Evolutionary conservation across 2,888 invertebrate genomes (phyloP), one percentile per base, ranked within the genome.

Genomic region (Habrosyne pyritoides): DNA sequence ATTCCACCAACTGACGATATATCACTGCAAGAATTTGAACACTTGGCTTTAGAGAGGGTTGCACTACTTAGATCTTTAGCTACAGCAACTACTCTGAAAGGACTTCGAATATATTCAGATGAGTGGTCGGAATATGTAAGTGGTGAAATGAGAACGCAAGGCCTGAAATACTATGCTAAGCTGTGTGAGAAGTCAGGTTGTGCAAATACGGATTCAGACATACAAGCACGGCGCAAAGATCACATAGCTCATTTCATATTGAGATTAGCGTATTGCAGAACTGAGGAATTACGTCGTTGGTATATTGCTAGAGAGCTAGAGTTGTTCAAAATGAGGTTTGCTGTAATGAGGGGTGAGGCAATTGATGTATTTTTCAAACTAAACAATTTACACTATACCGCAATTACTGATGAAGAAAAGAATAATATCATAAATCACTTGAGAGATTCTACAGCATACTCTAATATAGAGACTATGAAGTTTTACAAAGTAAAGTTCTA

Each of bases 191-290:
- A 93, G 55, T 87, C 89, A 53, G 93, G 89, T 42, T 93, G 89
- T 69, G 88, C 91, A 7, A 93, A 93, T 46, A 90, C 89, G 12
- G 95, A 95, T 60, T 77, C 87, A 1, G 95, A 96, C 74, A 79
- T 95, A 47, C 94, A 95, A 77, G 94, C 94, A 0, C 93, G 97
- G 55, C 93, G 94, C 30, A 94, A 94, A 61, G 99, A 99, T 86
- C 96, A 97, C 74, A 94, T 99, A 53, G 98, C 99, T 0, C 99
- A 99, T 84, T 99, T 97, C 82, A 97, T 99, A 70, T 91, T 99
- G 2, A 94, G 99, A 55, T 86, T 99, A 56, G 98, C 98, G 0
- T 99, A 98, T 85, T 99, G 98, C 79, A 94, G 96, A 73, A 95
- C 96, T 21, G 96, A 97, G 66, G 98, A 99, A 55, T 90, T 98